Conservation (phyloP, 2,888 invertebrate species). For the Cheilosia scutellata region DNA sequence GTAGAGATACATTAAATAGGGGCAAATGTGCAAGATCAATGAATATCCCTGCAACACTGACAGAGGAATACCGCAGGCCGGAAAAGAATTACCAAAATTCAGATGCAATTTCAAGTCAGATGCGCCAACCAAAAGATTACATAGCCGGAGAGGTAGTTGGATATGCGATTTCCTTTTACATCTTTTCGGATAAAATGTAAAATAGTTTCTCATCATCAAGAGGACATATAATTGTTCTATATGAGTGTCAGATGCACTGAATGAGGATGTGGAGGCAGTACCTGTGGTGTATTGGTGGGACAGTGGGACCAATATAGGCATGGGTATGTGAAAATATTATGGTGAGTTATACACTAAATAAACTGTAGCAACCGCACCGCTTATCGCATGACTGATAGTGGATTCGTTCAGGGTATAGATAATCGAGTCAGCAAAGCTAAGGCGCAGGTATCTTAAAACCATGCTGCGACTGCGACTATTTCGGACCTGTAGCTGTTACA, state of each 20-base stretch:
- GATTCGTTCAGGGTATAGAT: too few relatives aligned
- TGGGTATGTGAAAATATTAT: not conserved
- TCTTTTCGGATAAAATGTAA: conserved; percentile 22
- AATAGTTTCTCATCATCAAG: conserved; percentile 3
- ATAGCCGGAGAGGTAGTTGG: conserved; percentile 1
- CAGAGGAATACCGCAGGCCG: conserved; percentile 67
- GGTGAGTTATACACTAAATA: too few relatives aligned
- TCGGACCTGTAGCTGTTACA: too few relatives aligned
- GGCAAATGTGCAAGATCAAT: conserved; percentile 65
- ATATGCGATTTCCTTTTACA: not conserved
- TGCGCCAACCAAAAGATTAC: not conserved
- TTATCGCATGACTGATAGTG: too few relatives aligned
- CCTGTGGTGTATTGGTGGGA: too few relatives aligned
- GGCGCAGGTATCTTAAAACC: too few relatives aligned
- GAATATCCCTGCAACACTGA: conserved; percentile 65
- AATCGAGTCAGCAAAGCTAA: too few relatives aligned
- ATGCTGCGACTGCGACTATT: too few relatives aligned
- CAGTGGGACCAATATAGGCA: not conserved
- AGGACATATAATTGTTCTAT: conserved; percentile 48
- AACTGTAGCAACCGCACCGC: too few relatives aligned
- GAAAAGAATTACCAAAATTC: conserved; percentile 41
- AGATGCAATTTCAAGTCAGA: conserved; percentile 60
- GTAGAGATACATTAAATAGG: conserved; percentile 53
- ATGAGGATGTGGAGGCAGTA: not conserved
- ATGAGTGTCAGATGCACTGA: conserved; percentile 48